Evolutionary conservation across 2,888 invertebrate genomes (phyloP).

Genomic region (Hanleya hanleyi): DNA sequence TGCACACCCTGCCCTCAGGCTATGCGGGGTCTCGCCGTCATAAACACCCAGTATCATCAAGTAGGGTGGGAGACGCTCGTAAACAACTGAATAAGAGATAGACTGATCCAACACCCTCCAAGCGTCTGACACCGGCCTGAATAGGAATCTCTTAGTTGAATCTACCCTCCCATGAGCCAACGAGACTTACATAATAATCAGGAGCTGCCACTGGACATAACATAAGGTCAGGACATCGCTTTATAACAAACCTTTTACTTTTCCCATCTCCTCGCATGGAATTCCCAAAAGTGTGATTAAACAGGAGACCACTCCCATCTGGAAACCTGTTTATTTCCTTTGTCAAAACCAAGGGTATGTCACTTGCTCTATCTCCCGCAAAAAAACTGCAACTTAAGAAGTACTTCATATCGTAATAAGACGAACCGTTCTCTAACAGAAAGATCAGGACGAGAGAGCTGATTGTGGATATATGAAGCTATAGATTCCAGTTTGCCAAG

Average conservation of each 20-base stretch:
- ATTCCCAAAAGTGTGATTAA: conserved; percentile 13
- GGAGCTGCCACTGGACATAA: conserved; percentile 9
- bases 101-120: not conserved
- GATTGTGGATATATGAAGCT: not conserved
- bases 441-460: not conserved
- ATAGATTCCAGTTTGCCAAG: not conserved
- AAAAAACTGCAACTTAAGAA: conserved; percentile 13
- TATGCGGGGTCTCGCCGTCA: conserved; percentile 1
- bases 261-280: not conserved
- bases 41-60: not conserved
- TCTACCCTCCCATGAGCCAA: not conserved
- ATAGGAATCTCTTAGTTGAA: not conserved
- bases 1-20: conserved; percentile 9
- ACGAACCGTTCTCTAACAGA: not conserved
- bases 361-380: conserved; percentile 1
- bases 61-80: not conserved
- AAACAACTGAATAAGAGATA: not conserved
- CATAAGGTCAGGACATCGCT: not conserved
- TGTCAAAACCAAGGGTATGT: not conserved
- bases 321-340: conserved; percentile 1
- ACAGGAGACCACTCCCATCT: conserved; percentile 9
- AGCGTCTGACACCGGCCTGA: not conserved
- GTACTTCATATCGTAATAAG: not conserved
- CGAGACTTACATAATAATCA: not conserved
- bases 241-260: not conserved